phyloP scores from a whole-genome alignment of 2,888 invertebrate species.

The Ophraella communa region DNA sequence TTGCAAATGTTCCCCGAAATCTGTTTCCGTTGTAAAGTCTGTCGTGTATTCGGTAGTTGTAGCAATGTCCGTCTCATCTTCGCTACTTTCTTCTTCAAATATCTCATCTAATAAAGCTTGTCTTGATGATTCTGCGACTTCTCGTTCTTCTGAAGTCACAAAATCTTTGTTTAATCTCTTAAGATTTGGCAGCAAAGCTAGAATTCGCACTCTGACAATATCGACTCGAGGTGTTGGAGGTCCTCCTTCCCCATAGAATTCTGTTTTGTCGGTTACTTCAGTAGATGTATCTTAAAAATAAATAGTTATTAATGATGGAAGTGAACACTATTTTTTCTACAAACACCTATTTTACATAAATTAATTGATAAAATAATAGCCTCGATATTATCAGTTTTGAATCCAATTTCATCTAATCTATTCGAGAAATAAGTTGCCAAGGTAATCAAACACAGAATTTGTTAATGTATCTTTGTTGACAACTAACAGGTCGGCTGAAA shows the following conservation, averaged over 20 bases:
- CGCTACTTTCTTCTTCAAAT: slow-evolving; percentile 54
- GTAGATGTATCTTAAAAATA: background rate
- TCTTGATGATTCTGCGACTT: slow-evolving; percentile 46
- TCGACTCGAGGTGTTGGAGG: slow-evolving; percentile 56
- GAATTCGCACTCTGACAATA: slow-evolving; percentile 50
- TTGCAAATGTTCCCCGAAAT: slow-evolving; percentile 22
- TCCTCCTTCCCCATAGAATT: slow-evolving; percentile 48
- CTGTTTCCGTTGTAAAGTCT: slow-evolving; percentile 41
- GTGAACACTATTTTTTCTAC: too few species aligned
- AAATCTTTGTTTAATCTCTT: slow-evolving; percentile 65
- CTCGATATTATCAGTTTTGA: too few species aligned
- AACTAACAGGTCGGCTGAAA: too few species aligned
- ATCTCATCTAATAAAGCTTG: slow-evolving; percentile 50
- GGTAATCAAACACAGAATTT: too few species aligned
- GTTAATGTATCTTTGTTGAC: too few species aligned
- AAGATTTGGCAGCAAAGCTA: slow-evolving; percentile 64
- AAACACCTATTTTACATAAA: too few species aligned
- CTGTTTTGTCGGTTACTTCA: slow-evolving; percentile 31
- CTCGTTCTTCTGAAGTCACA: slow-evolving; percentile 63
- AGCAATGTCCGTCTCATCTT: slow-evolving; percentile 41
- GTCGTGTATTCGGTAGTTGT: slow-evolving; percentile 34
- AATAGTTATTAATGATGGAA: too few species aligned
- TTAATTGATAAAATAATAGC: too few species aligned
- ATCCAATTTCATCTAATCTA: too few species aligned
- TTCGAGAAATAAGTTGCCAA: too few species aligned